These are phyloP conservation scores for Monoplex corrugatus DNA, from an alignment of 2,888 invertebrate genomes.

Conservation along the genomic window DNA sequence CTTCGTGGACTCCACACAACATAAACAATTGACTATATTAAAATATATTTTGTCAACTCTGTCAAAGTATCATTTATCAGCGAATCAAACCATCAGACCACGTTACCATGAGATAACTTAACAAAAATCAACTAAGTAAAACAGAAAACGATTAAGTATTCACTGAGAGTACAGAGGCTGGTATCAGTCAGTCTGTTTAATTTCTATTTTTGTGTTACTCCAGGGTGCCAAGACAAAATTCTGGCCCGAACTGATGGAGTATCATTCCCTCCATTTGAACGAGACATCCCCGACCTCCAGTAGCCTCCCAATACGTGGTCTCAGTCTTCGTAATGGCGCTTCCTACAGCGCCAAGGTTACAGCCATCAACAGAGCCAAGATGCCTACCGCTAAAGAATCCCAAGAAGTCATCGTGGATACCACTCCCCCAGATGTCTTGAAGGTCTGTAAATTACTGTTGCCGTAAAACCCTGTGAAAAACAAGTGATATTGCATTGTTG, in stretches of 20 bases:
- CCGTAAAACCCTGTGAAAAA: not conserved
- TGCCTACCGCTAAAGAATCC: conserved; percentile 60
- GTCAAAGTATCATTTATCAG: no score
- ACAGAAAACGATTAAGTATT: no score
- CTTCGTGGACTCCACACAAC: no score
- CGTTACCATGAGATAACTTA: no score
- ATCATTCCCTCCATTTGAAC: conserved; percentile 8
- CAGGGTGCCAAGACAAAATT: conserved; percentile 31
- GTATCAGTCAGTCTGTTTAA: no score
- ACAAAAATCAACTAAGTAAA: no score
- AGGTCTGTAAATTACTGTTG: conserved; percentile 41
- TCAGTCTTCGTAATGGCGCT: conserved; percentile 54
- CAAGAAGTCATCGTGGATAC: conserved; percentile 66
- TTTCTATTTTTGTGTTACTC: not conserved
- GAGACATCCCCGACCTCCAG: not conserved
- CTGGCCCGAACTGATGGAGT: conserved; percentile 23
- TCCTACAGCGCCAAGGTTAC: conserved; percentile 57
- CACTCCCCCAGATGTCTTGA: conserved; percentile 63
- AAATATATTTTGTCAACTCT: no score
- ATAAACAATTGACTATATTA: no score
- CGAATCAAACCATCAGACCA: no score
- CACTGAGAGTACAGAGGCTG: no score
- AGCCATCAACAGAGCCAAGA: conserved; percentile 57
- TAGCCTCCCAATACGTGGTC: not conserved
- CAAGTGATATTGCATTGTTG: not conserved